Evolutionary conservation across 2,888 invertebrate species (phyloP).

Genomic region (Uloborus plumipes): DNA sequence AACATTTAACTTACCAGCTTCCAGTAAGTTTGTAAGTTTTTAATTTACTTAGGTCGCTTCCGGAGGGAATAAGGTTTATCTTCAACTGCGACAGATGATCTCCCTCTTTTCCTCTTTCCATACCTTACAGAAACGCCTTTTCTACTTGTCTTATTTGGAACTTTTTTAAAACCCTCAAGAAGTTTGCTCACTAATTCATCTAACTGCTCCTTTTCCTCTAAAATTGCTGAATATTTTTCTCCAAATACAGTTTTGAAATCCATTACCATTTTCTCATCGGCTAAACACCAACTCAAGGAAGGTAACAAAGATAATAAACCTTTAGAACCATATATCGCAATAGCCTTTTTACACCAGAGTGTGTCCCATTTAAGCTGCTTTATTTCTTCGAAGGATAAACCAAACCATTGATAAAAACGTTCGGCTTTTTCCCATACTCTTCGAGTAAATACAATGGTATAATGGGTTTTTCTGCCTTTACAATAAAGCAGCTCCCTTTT

Average conservation of each 20-base stretch:
- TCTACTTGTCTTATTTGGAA: neutral
- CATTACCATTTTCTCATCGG: neutral
- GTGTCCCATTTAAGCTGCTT: neutral
- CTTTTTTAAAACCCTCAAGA: neutral
- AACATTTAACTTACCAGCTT: no score
- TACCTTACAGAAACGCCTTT: no score
- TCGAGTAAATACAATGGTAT: neutral
- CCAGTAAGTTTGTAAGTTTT: neutral
- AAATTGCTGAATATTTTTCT: neutral
- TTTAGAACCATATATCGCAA: neutral
- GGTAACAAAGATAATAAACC: neutral
- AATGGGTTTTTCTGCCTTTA: neutral
- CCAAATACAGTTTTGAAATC: neutral
- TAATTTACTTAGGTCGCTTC: neutral
- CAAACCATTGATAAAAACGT: conserved; percentile 8
- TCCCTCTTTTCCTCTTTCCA: neutral
- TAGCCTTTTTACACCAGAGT: neutral
- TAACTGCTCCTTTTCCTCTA: neutral
- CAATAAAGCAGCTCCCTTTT: neutral
- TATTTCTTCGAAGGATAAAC: neutral
- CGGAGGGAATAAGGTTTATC: neutral
- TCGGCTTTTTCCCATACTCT: neutral
- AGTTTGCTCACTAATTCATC: conserved; percentile 1
- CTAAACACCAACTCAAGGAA: neutral
- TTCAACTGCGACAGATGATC: neutral